Base-by-base conservation (phyloP, 2,113 vertebrate species). In the Opisthocomus hoazin region DNA sequence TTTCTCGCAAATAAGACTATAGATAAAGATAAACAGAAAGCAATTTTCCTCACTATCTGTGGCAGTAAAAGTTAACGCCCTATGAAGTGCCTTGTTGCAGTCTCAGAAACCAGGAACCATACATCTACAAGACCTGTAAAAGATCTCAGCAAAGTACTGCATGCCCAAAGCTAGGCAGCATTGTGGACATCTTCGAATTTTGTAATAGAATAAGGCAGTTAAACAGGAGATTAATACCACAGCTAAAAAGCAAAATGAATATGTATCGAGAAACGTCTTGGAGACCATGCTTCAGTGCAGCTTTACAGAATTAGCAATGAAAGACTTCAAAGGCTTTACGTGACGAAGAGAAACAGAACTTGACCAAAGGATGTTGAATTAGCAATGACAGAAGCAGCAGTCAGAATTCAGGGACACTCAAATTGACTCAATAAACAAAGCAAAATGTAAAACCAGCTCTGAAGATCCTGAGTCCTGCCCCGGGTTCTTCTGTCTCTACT, bases 11-110 rank as follows among this genome's bases (percentile, higher is more conserved):
- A 85, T 93, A 93, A 93, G 93, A 91, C 91, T 91, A 87, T 21
- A 89, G 69, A 84, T 87, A 88, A 97, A 96, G 92, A 96, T 94
- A 96, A 95, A 93, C 81, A 97, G 84, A 93, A 96, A 94, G 41
- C 81, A 91, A 91, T 95, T 94, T 93, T 95, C 93, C 64, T 91
- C 84, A 46, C 84, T 93, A 48, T 89, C 74, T 85, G 50, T 87
- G 81, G 24, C 32, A 83, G 75, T 79, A 79, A 89, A 96, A 32
- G 48, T 95, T 89, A 95, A 94, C 11, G 0, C 87, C 87, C 87
- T 58, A 15, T 83, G 93, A 95, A 95, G 66, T 83, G 50, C 37
- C 26, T 65, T 65, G 48, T 34, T 96, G 70, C 70, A 82, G 17
- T 85, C 54, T 80, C 75, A 46, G 66, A 94, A 96, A 91, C 45